phyloP scores from a whole-genome alignment of 1,140 invertebrate genomes.

The Cyclina sinensis region DNA sequence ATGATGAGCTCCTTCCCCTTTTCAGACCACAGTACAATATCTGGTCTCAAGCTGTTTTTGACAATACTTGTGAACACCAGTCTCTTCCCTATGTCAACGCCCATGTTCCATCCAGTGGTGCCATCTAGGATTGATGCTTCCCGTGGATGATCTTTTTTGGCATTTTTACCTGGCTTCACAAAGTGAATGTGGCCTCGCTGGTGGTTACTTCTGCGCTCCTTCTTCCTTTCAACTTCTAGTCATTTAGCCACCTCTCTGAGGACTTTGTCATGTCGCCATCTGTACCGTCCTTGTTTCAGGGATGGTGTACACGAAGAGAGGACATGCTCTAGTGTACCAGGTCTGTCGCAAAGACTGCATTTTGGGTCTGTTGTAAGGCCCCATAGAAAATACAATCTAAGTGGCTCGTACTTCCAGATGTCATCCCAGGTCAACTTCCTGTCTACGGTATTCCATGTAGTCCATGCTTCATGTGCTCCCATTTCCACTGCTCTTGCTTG shows the following conservation, averaged over 20 bases:
- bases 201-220: constrained; percentile 11
- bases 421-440: constrained; percentile 58
- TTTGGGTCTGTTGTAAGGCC: constrained; percentile 18
- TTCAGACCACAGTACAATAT: constrained; percentile 29
- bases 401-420: constrained; percentile 52
- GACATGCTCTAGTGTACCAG: constrained; percentile 55
- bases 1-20: no score
- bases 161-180: constrained; percentile 7
- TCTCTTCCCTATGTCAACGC: constrained; percentile 17
- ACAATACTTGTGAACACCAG: constrained; percentile 27
- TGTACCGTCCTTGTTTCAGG: constrained; percentile 21
- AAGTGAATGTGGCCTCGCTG: no score
- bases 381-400: constrained; percentile 48
- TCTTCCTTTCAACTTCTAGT: constrained; percentile 26
- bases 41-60: constrained; percentile 24
- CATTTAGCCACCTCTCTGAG: no score
- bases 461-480: constrained; percentile 61
- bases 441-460: constrained; percentile 44
- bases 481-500: constrained; percentile 43
- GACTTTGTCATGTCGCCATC: constrained; percentile 24
- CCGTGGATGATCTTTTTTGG: neutral
- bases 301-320: constrained; percentile 33
- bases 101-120: no score
- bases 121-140: constrained; percentile 1
- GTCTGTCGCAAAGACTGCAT: constrained; percentile 48